phyloP scores from a whole-genome alignment of 1,140 invertebrate genomes.

The Geopemphigus sp. region DNA sequence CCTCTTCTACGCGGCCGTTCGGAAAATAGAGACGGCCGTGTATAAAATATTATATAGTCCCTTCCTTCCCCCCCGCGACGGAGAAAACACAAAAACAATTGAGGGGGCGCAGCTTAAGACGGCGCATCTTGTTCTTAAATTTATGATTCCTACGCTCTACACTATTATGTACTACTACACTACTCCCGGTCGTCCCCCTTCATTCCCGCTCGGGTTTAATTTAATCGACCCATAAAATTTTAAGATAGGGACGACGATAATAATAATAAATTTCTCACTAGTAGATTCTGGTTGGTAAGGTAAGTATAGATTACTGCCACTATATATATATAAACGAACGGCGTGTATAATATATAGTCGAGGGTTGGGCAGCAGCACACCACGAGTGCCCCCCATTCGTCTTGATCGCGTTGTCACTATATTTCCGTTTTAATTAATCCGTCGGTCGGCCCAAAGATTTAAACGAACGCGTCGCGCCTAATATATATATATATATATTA shows the following conservation, averaged over 20 bases:
- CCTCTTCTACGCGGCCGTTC: too few species aligned
- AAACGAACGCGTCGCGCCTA: too few species aligned
- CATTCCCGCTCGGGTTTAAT: background rate
- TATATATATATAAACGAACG: background rate
- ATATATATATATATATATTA: too few species aligned
- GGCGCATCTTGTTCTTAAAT: conserved; percentile 18
- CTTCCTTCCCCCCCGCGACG: too few species aligned
- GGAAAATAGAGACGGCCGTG: too few species aligned
- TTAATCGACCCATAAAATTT: conserved; percentile 17
- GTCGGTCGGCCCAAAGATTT: conserved; percentile 6
- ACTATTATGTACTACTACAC: too few species aligned
- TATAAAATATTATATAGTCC: too few species aligned
- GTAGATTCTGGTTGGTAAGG: background rate
- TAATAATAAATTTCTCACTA: conserved; percentile 22
- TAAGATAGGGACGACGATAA: conserved; percentile 9
- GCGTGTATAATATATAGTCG: background rate
- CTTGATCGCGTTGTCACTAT: conserved; percentile 35
- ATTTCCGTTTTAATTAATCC: conserved; percentile 45
- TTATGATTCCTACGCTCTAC: background rate
- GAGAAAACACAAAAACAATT: too few species aligned
- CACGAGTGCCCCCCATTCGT: too few species aligned
- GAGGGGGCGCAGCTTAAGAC: too few species aligned
- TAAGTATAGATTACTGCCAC: too few species aligned
- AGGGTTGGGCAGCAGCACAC: background rate
- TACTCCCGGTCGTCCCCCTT: too few species aligned